Evolutionary conservation across 2,113 vertebrate species (phyloP).

Genomic region (Bambusicola thoracicus): DNA sequence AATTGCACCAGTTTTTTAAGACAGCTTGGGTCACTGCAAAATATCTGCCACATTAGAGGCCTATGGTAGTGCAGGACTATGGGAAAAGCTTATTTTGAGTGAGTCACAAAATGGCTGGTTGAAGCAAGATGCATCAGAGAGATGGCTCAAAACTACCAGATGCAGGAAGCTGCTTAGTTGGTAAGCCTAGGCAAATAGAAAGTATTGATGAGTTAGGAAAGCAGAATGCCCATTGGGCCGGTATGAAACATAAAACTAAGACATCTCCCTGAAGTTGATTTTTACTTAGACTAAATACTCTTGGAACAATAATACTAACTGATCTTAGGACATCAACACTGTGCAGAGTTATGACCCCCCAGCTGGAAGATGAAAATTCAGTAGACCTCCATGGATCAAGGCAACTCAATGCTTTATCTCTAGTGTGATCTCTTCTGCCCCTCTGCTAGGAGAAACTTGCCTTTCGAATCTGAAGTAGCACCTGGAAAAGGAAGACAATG

Average conservation of each 20-base stretch:
- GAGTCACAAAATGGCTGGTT: background rate
- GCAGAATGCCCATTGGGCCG: background rate
- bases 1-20: background rate
- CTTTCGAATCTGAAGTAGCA: background rate
- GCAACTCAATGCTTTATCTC: background rate
- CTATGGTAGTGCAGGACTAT: background rate
- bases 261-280: background rate
- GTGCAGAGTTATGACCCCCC: fast-evolving
- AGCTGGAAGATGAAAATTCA: background rate
- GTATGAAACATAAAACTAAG: background rate
- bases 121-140: background rate
- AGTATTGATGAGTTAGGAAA: background rate
- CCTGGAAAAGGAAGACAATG: background rate
- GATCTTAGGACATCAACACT: background rate
- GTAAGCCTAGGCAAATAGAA: background rate
- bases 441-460: background rate
- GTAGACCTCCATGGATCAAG: background rate
- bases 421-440: background rate
- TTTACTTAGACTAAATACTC: background rate
- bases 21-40: background rate
- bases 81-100: background rate
- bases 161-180: background rate
- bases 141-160: background rate
- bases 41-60: background rate
- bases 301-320: background rate